Percentiles rank a stretch among this genome's conserved stretches.
These are phyloP conservation scores for Sparus aurata DNA, from an alignment of 2,797 vertebrate species.

Conservation along the genomic window DNA sequence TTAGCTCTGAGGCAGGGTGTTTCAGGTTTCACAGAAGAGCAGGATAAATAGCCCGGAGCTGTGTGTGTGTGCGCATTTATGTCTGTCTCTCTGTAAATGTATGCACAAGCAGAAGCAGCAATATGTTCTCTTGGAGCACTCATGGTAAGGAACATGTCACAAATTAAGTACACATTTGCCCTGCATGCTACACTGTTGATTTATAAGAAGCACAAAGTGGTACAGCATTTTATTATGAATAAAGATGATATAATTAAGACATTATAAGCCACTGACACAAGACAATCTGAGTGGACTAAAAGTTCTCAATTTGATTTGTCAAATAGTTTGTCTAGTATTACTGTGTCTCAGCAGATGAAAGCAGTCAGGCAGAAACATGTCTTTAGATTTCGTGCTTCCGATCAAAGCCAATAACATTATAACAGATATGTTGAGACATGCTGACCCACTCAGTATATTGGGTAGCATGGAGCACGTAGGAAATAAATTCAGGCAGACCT, in stretches of 20 bases:
- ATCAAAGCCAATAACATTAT: neutral
- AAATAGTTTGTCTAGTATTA: neutral
- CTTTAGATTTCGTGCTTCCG: neutral
- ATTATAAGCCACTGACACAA: neutral
- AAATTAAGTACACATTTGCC: neutral
- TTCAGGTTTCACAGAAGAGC: conserved; percentile 10
- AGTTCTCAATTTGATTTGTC: neutral
- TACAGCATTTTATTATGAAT: neutral
- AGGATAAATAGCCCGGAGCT: conserved; percentile 38
- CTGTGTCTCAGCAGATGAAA: neutral
- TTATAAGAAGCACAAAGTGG: neutral
- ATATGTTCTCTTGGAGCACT: neutral
- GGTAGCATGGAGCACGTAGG: neutral
- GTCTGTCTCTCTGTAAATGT: conserved; percentile 1
- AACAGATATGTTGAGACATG: neutral
- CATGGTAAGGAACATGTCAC: neutral
- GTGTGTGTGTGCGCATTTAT: conserved; percentile 7
- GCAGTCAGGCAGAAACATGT: conserved; percentile 9
- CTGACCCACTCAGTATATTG: neutral
- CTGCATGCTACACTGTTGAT: neutral
- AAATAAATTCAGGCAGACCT: neutral
- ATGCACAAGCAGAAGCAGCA: conserved; percentile 1
- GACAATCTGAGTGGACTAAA: neutral
- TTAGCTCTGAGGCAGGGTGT: conserved; percentile 19
- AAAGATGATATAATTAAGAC: neutral